Percentiles rank a stretch among this genome's conserved stretches.
Evolutionary conservation across 2,888 invertebrate species (phyloP).

Genomic region (Chorisops tibialis): DNA sequence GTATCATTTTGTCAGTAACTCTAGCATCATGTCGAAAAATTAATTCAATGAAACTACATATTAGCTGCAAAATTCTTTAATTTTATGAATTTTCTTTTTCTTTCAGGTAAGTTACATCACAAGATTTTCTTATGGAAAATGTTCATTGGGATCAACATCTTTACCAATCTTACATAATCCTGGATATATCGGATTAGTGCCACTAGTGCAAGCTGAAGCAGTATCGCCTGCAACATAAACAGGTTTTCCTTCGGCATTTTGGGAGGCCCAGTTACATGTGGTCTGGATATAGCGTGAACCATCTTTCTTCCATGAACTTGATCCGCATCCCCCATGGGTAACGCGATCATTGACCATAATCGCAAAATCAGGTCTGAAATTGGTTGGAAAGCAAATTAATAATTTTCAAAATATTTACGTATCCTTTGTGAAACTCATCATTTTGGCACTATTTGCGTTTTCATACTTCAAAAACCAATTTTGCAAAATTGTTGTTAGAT

Average conservation of each 20-base stretch:
- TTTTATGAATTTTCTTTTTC: not conserved
- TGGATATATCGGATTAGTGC: conserved; percentile 27
- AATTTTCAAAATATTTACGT: not conserved
- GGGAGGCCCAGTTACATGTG: conserved; percentile 38
- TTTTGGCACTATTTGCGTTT: conserved; percentile 4
- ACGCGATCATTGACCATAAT: conserved; percentile 29
- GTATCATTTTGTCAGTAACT: too few species aligned
- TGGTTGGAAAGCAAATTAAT: not conserved
- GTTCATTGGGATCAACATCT: conserved; percentile 34
- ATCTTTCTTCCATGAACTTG: not conserved
- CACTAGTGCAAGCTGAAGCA: conserved; percentile 33
- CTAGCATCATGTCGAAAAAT: too few species aligned
- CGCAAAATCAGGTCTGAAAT: conserved; percentile 34
- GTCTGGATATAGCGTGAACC: not conserved
- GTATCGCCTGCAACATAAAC: conserved; percentile 33
- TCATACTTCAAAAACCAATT: not conserved
- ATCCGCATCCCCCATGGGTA: not conserved
- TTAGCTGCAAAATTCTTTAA: too few species aligned
- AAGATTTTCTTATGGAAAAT: too few species aligned
- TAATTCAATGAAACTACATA: too few species aligned
- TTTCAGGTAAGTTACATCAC: not conserved
- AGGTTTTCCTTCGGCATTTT: conserved; percentile 32
- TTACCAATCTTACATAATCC: conserved; percentile 36
- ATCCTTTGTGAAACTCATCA: not conserved
- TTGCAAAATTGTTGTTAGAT: conserved; percentile 3